Evolutionary conservation across 2,888 invertebrate species (phyloP).

Genomic region (Brachyptera risi): DNA sequence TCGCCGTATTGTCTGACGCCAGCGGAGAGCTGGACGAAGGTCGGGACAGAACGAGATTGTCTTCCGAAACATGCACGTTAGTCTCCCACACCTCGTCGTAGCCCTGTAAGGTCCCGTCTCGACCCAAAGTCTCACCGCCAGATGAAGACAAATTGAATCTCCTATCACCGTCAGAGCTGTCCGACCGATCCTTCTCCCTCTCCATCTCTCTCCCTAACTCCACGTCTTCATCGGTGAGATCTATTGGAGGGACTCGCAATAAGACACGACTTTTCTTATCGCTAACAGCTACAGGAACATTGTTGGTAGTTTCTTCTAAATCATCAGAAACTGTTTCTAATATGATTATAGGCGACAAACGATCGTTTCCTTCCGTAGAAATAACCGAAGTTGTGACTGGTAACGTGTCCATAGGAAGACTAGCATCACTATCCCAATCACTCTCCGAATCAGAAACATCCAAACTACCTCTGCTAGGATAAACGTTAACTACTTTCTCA

Average conservation of each 20-base stretch:
- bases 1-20: no score
- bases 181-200: not conserved
- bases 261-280: conserved; percentile 28
- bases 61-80: conserved; percentile 30
- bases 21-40: no score
- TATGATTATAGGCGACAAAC: not conserved
- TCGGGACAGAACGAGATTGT: not conserved
- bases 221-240: conserved; percentile 31
- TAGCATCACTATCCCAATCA: conserved; percentile 36
- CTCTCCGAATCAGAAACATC: conserved; percentile 27
- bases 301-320: not conserved
- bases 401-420: conserved; percentile 33
- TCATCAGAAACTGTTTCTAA: not conserved
- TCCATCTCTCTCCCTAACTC: conserved; percentile 23
- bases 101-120: conserved; percentile 38
- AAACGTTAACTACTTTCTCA: not conserved
- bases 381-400: not conserved
- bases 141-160: not conserved
- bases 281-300: not conserved
- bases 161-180: conserved; percentile 5
- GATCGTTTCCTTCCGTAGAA: not conserved
- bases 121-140: conserved; percentile 35
- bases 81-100: conserved; percentile 39
- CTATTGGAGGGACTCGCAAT: conserved; percentile 31
- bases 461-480: not conserved